Base-by-base conservation (phyloP, 1,140 invertebrate species). In the Drosophila varians region DNA sequence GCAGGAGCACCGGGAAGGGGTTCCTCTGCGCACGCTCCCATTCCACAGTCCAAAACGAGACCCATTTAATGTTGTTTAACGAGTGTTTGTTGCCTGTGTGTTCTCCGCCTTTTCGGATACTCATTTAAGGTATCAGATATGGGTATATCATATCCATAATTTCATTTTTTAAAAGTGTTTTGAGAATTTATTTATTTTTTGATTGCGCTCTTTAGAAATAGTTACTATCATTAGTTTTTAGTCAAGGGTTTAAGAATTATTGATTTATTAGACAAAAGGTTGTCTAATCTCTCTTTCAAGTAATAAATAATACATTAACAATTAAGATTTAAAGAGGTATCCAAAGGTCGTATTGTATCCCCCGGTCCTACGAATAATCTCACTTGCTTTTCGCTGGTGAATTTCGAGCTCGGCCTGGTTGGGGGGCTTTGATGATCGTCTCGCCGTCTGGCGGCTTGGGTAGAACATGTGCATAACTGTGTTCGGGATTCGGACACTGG, bases 11-110 rank as follows among this genome's bases (percentile, higher is more conserved):
- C 18, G 12, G 26, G 42, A 8, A 12, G 40, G 12, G 52, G 42
- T 26, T 52, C 26, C 58, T 31, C 28, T 31, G 61, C 36, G 14
- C 60, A 65, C 26, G 58, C 45, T 66, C 62, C 25, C 62, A 66
- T 65, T 66, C 58, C 61, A 66, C 64, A 14, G 64, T 26, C 38
- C 60, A 66, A 66, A 82, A 86, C 64, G 80, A 86, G 80, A 86
- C 80, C 76, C 80, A 86, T 86, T 86, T 86, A 87, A 86, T 80
- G 80, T 86, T 86, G 82, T 86, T 86, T 86, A 86, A 86, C 80
- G 82, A 86, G 61, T 86, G 69, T 83, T 83, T 84, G 55, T 62
- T 47, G 60, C 60, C 54, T 38, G 62, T 66, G 62, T 43, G 58
- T 25, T 65, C 46, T 65, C 25, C 11, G 26, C n/a, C 11, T 19